These are phyloP conservation scores for Tineola bisselliella DNA, from an alignment of 2,888 invertebrate genomes.

Conservation along the genomic window DNA sequence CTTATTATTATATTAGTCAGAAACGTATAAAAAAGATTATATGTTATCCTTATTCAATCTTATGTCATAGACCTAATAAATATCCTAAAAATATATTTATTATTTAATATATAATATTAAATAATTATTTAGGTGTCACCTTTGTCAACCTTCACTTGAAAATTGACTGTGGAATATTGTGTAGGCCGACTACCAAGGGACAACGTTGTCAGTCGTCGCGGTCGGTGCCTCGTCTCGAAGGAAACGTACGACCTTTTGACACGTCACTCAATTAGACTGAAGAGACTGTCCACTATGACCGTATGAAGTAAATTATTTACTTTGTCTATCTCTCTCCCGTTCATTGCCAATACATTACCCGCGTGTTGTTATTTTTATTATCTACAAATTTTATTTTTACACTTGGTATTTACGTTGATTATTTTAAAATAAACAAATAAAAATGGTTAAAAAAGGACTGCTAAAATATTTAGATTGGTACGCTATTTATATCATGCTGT, in stretches of 20 bases:
- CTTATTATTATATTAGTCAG: not conserved
- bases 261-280: constrained; percentile 14
- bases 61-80: too few relatives aligned
- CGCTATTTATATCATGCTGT: not conserved
- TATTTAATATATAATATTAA: too few relatives aligned
- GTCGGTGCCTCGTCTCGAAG: constrained; percentile 10
- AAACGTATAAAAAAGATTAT: not conserved
- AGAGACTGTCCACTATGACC: not conserved
- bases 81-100: too few relatives aligned
- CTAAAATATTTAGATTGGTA: not conserved
- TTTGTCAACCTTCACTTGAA: not conserved
- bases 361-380: too few relatives aligned
- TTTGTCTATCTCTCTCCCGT: too few relatives aligned
- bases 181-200: not conserved
- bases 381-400: not conserved
- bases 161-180: not conserved
- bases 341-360: too few relatives aligned
- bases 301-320: not conserved
- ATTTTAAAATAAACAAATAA: not conserved
- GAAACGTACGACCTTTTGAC: constrained; percentile 12
- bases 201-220: constrained; percentile 5
- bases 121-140: not conserved
- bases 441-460: not conserved
- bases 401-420: not conserved
- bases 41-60: too few relatives aligned